Evolutionary conservation across 2,113 vertebrate genomes (phyloP), one percentile per base, ranked within the genome.

Genomic region (Nesogale talazaci): DNA sequence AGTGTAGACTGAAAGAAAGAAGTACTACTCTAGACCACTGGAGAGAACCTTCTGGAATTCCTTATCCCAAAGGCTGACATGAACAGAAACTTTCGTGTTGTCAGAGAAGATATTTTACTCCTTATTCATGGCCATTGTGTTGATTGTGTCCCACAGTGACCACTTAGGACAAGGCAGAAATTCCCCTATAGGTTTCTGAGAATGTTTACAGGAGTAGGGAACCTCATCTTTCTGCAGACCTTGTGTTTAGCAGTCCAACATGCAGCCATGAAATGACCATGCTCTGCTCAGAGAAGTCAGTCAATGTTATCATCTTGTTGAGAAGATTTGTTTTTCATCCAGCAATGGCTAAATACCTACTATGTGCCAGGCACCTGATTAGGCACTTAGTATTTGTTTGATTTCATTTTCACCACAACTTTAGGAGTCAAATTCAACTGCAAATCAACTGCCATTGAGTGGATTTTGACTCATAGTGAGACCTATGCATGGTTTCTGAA

Each of bases 1-100:
- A 75, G 59, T 82, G 74, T 56, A 78, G 59, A 31, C 76, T 93
- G 36, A 91, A 63, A 89, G 72, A 85, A 82, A 94, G 67, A 87
- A 85, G 63, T 22, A 83, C 34, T 67, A 52, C 31, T 92, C 83
- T 84, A 84, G 42, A 69, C 1, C 59, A 20, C 27, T 10, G 2
- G 42, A 34, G 20, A 82, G 69, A 84, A 86, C 0, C 34, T 95
- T 92, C 77, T 75, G 40, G 38, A 90, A 89, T 3, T 63, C 34
- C 52, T 87, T 59, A 61, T 92, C 67, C 59, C 52, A 16, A 31
- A n/a, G 34, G 40, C 46, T 83, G 67, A 27, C 27, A 90, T 1
- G 7, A 89, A 36, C 0, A 29, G 34, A 92, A 94, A 81, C 25
- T 69, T 59, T 74, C 67, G 70, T 86, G 61, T n/a, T 74, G 10